Evolutionary conservation across 2,888 invertebrate species (phyloP).

Genomic region (Tetranychus piercei): DNA sequence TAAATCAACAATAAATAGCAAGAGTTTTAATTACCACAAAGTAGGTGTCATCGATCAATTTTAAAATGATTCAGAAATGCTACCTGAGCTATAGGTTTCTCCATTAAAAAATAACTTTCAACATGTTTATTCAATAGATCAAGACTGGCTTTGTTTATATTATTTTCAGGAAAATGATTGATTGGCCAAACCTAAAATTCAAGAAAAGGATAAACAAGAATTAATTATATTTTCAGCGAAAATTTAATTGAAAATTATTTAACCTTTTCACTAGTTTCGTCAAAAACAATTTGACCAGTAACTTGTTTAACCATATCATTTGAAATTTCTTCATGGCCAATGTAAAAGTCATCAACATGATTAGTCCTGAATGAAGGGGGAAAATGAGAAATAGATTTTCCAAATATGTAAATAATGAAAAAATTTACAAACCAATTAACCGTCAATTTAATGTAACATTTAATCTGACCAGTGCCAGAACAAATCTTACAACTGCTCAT

Average conservation of each 20-base stretch:
- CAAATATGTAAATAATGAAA: background rate
- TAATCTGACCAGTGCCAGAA: slow-evolving; percentile 35
- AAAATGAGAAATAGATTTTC: background rate
- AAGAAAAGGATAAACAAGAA: background rate
- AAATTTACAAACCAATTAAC: slow-evolving; percentile 32
- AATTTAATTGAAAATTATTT: slow-evolving; percentile 23
- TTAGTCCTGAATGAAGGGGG: slow-evolving; percentile 34
- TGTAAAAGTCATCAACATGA: slow-evolving; percentile 37
- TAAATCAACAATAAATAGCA: background rate
- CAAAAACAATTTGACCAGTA: slow-evolving; percentile 37
- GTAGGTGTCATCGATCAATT: background rate
- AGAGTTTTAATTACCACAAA: background rate
- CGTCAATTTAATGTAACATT: slow-evolving; percentile 36
- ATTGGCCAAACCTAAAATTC: slow-evolving; percentile 34
- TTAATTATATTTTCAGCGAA: slow-evolving; percentile 1
- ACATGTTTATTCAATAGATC: slow-evolving; percentile 35
- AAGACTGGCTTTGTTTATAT: slow-evolving; percentile 37
- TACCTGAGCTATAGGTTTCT: slow-evolving; percentile 37
- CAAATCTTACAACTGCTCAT: slow-evolving; percentile 35
- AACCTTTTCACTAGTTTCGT: slow-evolving; percentile 30
- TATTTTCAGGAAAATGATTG: slow-evolving; percentile 36
- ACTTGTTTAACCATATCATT: slow-evolving; percentile 35
- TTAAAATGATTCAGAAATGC: slow-evolving; percentile 2
- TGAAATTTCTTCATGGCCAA: slow-evolving; percentile 34
- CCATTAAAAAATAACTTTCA: slow-evolving; percentile 32